Base-by-base conservation (phyloP, 2,888 invertebrate species). In the Philereme transversata region DNA sequence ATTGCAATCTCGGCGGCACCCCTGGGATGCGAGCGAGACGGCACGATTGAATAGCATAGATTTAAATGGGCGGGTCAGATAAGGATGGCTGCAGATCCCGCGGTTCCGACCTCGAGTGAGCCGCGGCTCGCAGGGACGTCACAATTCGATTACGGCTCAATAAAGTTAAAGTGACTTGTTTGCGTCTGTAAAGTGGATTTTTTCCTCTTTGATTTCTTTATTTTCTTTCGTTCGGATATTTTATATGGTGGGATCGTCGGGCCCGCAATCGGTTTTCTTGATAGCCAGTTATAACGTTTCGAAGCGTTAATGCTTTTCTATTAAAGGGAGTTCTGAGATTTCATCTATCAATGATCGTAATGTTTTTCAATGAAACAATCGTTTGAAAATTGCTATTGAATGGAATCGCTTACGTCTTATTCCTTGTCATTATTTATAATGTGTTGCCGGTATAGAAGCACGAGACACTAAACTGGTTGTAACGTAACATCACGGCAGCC, bases 101-200 rank as follows among this genome's bases (percentile, higher is more conserved):
- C 79, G 72, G 86, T 81, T 84, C 78, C 86, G 82, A 79, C 84
- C 81, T 79, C 79, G 69, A 79, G 70, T 78, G 73, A 76, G 76
- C 76, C 78, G 77, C 76, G 77, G 80, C 86, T 83, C 79, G 77
- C 79, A 89, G 91, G 90, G 88, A 90, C 86, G 91, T 92, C 92
- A 91, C 90, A 91, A 90, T 92, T 92, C 91, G 92, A 92, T 91
- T 92, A 92, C 91, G 85, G 88, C 90, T 91, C 92, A 90, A 92
- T 92, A 92, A 92, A 92, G 86, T 91, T 92, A 89, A 91, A 92
- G 92, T 90, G 92, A 92, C 88, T 92, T 91, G 92, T 91, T 92
- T 91, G 87, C 87, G 89, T 92, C 88, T 88, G 86, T 87, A 90
- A 90, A 91, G 89, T 90, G 88, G 89, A 88, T 90, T 90, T 91